Evolutionary conservation across 2,797 vertebrate species (phyloP), one percentile per base, ranked within the genome.

Genomic region (Coilia nasus): DNA sequence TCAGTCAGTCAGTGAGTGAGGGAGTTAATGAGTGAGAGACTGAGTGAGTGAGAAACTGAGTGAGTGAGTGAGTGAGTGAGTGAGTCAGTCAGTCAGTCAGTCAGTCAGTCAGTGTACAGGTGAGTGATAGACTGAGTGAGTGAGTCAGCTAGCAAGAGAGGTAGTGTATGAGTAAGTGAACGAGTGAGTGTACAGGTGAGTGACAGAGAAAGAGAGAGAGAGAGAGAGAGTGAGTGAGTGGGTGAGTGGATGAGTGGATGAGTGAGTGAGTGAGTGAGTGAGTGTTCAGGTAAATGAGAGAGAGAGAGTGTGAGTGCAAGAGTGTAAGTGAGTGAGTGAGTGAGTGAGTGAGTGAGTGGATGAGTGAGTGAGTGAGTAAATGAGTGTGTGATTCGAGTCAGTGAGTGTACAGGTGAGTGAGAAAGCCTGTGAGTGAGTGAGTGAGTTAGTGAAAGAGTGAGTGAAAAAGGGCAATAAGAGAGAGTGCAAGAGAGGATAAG

Each of bases 41-140:
- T 87, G 85, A 89, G 47, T 86, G 87, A 90, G 85, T 67, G 83
- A 47, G 81, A 86, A 82, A 86, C 81, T 90, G 88, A 92, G 89
- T 12, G 2, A 23, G 85, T 88, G 87, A 85, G 75, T 46, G 83
- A 46, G 46, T 50, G 81, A 67, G 35, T 41, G 2, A 41, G 35
- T 41, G 35, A 41, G 2, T 41, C n/a, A n/a, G n/a, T n/a, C n/a
- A n/a, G n/a, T n/a, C n/a, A n/a, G n/a, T n/a, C n/a, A n/a, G n/a
- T n/a, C n/a, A n/a, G n/a, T n/a, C 5, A 80, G 83, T 31, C n/a
- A 83, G 82, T n/a, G n/a, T 44, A 17, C 47, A 59, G 41, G 31
- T 25, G 59, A 46, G 17, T 46, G 19, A 46, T 19, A 44, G 57
- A 62, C 7, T 56, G 31, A 59, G 50, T 56, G 50, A 59, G 19